Evolutionary conservation across 2,888 invertebrate genomes (phyloP), one percentile per base, ranked within the genome.

Genomic region (Cheilosia vulpina): DNA sequence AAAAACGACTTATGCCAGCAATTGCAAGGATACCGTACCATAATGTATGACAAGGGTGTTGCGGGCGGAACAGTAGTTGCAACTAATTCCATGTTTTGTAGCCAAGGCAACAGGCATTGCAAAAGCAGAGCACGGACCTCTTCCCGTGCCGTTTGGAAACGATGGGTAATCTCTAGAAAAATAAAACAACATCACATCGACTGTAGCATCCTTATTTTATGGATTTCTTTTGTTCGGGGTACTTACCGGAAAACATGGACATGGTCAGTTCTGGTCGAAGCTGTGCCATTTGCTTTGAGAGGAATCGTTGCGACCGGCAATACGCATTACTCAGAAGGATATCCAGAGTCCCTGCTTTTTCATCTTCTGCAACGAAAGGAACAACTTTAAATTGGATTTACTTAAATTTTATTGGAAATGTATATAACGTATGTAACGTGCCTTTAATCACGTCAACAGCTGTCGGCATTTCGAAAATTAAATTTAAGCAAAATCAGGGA

Each of bases 11-110:
- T 79, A 87, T 66, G 75, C 21, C 63, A 82, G 58, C 38, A 65
- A 45, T 69, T 47, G 21, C 27, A 57, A 72, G 31, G 69, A 80
- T 57, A 69, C 84, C 89, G 90, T 92, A 96, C 96, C 95, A 97
- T 97, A 90, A 96, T 97, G 90, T 96, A 96, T 24, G 96, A 96
- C 72, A 96, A 94, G 2, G 96, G 96, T 91, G 96, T 96, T 41
- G 96, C 95, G 0, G 98, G 97, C n/a, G 98, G 98, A 83, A 98
- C 96, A 90, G 98, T 97, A 17, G 98, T 98, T 91, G 99, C 99
- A 4, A 99, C 98, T 87, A 99, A 94, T 93, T 99, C 99, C 95
- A 99, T 98, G 93, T 99, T 99, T 90, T 98, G 97, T 75, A 99
- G 94, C 99, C 99, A 99, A 15, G 99, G 99, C 76, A 98, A 93